These are phyloP conservation scores for Cataglyphis livida DNA, from an alignment of 2,888 invertebrate species.

Conservation along the genomic window DNA sequence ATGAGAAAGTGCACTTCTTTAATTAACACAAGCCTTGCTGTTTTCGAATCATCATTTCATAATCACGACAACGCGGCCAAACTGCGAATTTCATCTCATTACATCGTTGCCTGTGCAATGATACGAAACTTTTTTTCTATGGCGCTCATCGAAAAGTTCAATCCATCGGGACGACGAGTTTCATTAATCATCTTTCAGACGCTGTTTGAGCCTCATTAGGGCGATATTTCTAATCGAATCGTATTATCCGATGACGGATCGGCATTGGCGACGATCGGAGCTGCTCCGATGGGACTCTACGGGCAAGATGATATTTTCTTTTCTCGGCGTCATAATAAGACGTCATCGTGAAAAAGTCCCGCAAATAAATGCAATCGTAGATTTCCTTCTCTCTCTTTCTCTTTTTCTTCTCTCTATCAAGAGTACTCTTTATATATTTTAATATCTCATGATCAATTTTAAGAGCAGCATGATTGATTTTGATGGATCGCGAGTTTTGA, in stretches of 20 bases:
- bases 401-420: too few species aligned
- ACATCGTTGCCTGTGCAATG: slow-evolving; percentile 57
- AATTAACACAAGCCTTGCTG: slow-evolving; percentile 18
- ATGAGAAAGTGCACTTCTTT: not conserved
- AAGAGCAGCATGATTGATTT: slow-evolving; percentile 15
- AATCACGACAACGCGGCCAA: slow-evolving; percentile 55
- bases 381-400: not conserved
- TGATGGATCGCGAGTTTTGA: slow-evolving; percentile 37
- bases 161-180: slow-evolving; percentile 47
- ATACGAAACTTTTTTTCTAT: slow-evolving; percentile 62
- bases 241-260: slow-evolving; percentile 70
- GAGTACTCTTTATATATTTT: not conserved
- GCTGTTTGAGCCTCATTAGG: slow-evolving; percentile 57
- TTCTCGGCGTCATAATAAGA: not conserved
- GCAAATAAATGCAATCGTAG: not conserved
- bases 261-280: slow-evolving; percentile 35
- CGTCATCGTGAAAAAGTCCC: slow-evolving; percentile 6
- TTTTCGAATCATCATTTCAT: slow-evolving; percentile 55
- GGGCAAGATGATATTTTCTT: not conserved
- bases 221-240: slow-evolving; percentile 72
- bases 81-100: slow-evolving; percentile 64
- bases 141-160: slow-evolving; percentile 52
- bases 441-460: slow-evolving; percentile 14
- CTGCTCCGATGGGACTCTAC: slow-evolving; percentile 13
- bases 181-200: slow-evolving; percentile 69